A percentile compares a stretch with the other conserved stretches of the same genome.
These are phyloP conservation scores for Eublepharis macularius DNA, from an alignment of 2,113 vertebrate species.

Conservation along the genomic window DNA sequence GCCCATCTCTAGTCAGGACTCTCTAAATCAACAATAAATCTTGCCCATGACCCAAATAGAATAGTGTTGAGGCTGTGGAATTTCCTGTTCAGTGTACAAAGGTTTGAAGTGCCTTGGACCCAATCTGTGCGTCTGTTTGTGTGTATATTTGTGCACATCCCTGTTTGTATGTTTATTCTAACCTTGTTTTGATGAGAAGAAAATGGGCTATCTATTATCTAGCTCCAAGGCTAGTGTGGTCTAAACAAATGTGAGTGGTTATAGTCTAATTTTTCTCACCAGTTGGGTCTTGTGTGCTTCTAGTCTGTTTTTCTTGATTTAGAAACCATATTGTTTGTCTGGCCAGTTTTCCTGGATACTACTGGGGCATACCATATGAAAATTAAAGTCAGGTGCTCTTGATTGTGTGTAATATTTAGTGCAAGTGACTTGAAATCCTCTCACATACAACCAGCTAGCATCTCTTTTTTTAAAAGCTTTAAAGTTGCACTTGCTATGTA, in stretches of 20 bases:
- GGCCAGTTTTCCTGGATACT: not conserved
- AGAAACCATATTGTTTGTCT: not conserved
- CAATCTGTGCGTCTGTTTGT: no score
- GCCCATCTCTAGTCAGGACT: no score
- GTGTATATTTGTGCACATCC: no score
- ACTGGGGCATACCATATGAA: not conserved
- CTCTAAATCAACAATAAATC: not conserved
- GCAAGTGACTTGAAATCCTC: not conserved
- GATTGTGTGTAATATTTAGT: not conserved
- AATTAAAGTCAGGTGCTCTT: not conserved
- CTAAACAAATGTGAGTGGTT: not conserved
- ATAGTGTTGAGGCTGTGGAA: no score
- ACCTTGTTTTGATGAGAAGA: not conserved
- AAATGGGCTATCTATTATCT: not conserved
- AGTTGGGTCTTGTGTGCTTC: not conserved
- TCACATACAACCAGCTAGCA: not conserved
- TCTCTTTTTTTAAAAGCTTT: not conserved
- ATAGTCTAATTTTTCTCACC: not conserved
- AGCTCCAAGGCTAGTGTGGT: not conserved
- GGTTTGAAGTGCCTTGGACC: no score
- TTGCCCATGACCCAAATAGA: no score
- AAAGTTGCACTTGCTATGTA: rapidly evolving
- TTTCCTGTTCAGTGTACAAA: no score
- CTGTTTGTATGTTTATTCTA: not conserved
- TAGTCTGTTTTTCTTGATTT: not conserved